These are phyloP conservation scores for Tympanoctomys barrerae DNA, from an alignment of 2,797 vertebrate species.

Conservation along the genomic window DNA sequence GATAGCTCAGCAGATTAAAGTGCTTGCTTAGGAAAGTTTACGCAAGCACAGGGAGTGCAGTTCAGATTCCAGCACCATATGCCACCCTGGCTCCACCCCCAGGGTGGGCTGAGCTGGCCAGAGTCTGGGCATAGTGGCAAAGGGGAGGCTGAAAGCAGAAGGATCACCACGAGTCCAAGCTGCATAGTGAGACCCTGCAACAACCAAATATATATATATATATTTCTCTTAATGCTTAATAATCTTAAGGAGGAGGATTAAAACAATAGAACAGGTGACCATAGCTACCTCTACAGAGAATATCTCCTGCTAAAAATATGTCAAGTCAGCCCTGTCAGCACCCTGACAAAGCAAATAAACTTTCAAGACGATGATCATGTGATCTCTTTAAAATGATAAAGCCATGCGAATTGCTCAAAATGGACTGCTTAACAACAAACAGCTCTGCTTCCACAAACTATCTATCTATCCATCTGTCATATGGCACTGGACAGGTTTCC, in stretches of 20 bases:
- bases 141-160: no score
- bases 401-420: constrained; percentile 60
- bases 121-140: no score
- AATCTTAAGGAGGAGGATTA: not conserved
- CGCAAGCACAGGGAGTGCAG: no score
- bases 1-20: no score
- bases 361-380: constrained; percentile 55
- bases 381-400: constrained; percentile 70
- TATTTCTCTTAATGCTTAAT: not conserved
- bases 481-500: constrained; percentile 65
- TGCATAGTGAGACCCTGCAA: no score
- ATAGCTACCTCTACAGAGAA: not conserved
- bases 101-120: no score
- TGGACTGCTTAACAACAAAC: constrained; percentile 65
- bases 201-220: not conserved
- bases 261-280: constrained; percentile 13
- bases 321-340: not conserved
- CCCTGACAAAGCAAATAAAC: constrained; percentile 58
- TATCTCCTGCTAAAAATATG: not conserved
- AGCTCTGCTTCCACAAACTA: constrained; percentile 43
- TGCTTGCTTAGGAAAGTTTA: no score
- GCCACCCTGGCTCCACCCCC: no score
- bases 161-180: no score
- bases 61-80: no score
- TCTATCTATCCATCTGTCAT: constrained; percentile 63